These are phyloP conservation scores for Lordiphosa andalusiaca DNA, from an alignment of 2,888 invertebrate genomes.

Conservation along the genomic window DNA sequence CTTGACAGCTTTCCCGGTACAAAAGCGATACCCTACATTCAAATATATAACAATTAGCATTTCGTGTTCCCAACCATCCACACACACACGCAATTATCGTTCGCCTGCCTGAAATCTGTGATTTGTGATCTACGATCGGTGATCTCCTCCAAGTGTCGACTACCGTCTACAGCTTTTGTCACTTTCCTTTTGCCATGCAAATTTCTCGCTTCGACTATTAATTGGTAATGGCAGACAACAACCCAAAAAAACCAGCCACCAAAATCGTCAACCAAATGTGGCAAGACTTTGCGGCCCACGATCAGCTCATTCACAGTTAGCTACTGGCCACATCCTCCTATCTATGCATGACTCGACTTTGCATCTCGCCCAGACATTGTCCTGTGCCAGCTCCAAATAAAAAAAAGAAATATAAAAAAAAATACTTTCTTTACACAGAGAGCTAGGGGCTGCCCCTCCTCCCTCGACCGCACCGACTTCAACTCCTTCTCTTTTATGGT, in stretches of 20 bases:
- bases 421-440: slow-evolving; percentile 58
- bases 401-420: slow-evolving; percentile 30
- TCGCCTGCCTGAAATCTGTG: slow-evolving; percentile 38
- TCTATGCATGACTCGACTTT: slow-evolving; percentile 12
- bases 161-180: slow-evolving; percentile 44
- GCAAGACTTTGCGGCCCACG: slow-evolving; percentile 38
- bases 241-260: slow-evolving; percentile 51
- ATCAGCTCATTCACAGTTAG: slow-evolving; percentile 16
- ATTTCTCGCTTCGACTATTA: slow-evolving; percentile 69
- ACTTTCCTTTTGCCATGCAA: slow-evolving; percentile 69
- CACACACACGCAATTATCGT: slow-evolving; percentile 42
- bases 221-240: slow-evolving; percentile 65
- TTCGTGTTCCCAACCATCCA: slow-evolving; percentile 34
- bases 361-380: slow-evolving; percentile 11
- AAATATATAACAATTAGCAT: slow-evolving; percentile 69
- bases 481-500: slow-evolving; percentile 43
- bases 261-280: slow-evolving; percentile 63
- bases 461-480: slow-evolving; percentile 8
- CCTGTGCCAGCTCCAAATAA: slow-evolving; percentile 2
- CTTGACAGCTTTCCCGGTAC: not conserved
- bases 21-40: slow-evolving; percentile 44
- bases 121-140: slow-evolving; percentile 37
- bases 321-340: slow-evolving; percentile 5
- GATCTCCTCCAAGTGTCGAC: slow-evolving; percentile 29
- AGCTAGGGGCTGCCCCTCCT: slow-evolving; percentile 13